These are phyloP conservation scores for Sitta carolinensis DNA, from an alignment of 2,797 vertebrate species.

Conservation along the genomic window DNA sequence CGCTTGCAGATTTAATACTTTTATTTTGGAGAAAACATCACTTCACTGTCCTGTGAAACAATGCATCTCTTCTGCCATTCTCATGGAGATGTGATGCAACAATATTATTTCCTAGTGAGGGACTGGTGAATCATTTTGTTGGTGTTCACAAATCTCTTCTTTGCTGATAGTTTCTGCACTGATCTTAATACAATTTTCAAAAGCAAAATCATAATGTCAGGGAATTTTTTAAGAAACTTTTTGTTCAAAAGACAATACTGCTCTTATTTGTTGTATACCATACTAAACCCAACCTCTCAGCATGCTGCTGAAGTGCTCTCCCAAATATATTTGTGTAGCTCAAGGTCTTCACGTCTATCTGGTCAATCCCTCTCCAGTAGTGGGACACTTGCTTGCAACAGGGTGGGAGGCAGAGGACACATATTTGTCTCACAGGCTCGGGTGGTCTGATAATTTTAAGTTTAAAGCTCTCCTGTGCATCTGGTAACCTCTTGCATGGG, in stretches of 20 bases:
- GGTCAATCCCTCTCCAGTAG: not conserved
- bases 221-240: not conserved
- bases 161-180: constrained; percentile 22
- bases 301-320: not conserved
- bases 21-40: not conserved
- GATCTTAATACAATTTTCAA: constrained; percentile 14
- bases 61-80: constrained; percentile 26
- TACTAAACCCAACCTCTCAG: not conserved
- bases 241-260: not conserved
- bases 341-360: not conserved
- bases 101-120: constrained; percentile 32
- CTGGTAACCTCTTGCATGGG: not conserved
- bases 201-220: not conserved
- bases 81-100: constrained; percentile 21
- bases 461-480: not conserved
- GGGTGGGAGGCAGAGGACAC: not conserved
- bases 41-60: not conserved
- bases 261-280: not conserved
- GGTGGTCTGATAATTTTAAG: not conserved
- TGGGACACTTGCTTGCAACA: not conserved
- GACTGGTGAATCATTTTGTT: constrained; percentile 55
- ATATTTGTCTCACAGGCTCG: not conserved
- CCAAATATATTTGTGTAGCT: not conserved
- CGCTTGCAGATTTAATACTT: not conserved
- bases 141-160: constrained; percentile 39